Conservation (phyloP, 2,797 vertebrate genomes). For the Silurus lanzhouensis region DNA sequence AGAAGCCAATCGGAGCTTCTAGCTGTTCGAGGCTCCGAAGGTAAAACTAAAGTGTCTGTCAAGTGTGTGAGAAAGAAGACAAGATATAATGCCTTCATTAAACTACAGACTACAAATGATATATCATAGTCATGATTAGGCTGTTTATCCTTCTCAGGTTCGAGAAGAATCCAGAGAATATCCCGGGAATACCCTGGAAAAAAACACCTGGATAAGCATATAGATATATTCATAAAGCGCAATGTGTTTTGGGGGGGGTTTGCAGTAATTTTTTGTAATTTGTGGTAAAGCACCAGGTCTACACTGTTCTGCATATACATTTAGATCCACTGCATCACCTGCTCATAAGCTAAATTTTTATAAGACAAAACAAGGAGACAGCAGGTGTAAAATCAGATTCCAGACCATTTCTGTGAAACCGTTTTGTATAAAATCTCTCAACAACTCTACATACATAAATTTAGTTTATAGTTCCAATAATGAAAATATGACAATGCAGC, state of each 20-base stretch:
- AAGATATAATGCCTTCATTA: conserved; percentile 5
- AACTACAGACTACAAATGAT: background rate
- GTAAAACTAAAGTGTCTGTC: background rate
- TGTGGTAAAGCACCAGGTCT: background rate
- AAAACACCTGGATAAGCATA: background rate
- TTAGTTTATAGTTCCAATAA: no score
- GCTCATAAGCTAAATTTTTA: no score
- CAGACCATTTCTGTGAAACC: background rate
- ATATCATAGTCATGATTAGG: background rate
- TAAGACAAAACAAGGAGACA: background rate
- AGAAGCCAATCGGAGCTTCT: background rate
- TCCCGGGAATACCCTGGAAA: background rate
- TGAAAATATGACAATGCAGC: no score
- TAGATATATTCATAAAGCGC: background rate
- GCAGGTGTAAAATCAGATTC: background rate
- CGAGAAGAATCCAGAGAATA: background rate
- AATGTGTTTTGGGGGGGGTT: background rate
- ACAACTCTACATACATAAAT: no score
- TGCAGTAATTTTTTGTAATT: background rate
- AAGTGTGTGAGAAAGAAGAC: background rate
- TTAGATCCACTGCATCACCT: background rate
- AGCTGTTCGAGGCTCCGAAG: background rate
- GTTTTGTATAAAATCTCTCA: background rate
- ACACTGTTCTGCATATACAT: background rate
- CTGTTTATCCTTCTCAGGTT: background rate